phyloP scores from a whole-genome alignment of 30 jellyfish, hydroid and myxozoan species.

The Clytia hemisphaerica region DNA sequence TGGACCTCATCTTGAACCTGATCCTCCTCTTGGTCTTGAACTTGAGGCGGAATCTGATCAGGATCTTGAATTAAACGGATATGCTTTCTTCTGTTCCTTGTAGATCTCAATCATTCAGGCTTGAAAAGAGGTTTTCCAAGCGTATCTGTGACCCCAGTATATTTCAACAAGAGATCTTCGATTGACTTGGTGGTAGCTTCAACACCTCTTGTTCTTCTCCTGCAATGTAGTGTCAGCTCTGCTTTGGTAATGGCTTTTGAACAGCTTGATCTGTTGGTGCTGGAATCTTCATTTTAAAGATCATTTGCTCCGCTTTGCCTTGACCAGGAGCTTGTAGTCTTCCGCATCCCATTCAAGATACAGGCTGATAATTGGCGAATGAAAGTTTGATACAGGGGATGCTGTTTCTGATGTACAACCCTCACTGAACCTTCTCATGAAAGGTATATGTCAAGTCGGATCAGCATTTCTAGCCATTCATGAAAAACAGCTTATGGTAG shows the following conservation, averaged over 20 bases:
- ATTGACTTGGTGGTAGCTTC: constrained; percentile 13
- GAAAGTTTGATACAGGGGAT: constrained; percentile 20
- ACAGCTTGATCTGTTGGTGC: too few species aligned
- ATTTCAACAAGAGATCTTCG: constrained; percentile 28
- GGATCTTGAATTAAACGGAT: constrained; percentile 45
- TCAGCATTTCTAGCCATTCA: constrained; percentile 8
- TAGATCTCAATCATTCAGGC: constrained; percentile 20
- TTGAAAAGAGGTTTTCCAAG: constrained; percentile 48
- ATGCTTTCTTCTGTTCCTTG: constrained; percentile 45
- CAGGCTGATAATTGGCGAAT: constrained; percentile 21
- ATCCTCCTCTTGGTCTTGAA: too few species aligned
- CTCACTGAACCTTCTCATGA: constrained; percentile 19
- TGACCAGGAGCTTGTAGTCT: constrained; percentile 6
- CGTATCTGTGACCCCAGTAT: constrained; percentile 38
- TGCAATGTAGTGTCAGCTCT: constrained; percentile 35
- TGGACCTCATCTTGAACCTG: too few species aligned
- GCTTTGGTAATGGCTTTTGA: constrained; percentile 15
- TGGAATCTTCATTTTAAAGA: constrained; percentile 25
- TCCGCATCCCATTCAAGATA: constrained; percentile 41
- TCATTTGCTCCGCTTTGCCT: constrained; percentile 35
- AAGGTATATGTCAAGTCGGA: constrained; percentile 41
- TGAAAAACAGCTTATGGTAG: constrained; percentile 12
- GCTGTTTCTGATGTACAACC: constrained; percentile 26
- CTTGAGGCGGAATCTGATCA: too few species aligned
- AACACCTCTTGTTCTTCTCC: constrained; percentile 34